Percentiles rank a stretch among this genome's conserved stretches.
Conservation (phyloP, 2,888 invertebrate species). For the Ophion costatus region DNA sequence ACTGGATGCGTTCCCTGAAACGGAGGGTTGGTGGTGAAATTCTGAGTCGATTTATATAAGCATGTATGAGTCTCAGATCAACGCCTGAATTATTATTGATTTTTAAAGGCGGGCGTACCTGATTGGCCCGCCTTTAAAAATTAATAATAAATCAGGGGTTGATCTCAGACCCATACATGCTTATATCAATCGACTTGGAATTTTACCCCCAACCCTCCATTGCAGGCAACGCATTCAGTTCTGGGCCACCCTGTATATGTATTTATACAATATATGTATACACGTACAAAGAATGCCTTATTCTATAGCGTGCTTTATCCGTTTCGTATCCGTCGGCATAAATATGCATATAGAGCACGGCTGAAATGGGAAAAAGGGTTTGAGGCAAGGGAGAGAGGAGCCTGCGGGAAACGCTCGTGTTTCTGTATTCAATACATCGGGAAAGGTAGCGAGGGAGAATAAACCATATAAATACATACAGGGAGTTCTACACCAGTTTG, state of each 20-base stretch:
- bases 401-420: slow-evolving; percentile 33
- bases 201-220: too few relatives aligned
- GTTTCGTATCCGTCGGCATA: slow-evolving; percentile 19
- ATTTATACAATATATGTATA: slow-evolving; percentile 21
- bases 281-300: slow-evolving; percentile 21
- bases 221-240: too few relatives aligned
- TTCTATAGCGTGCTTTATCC: slow-evolving; percentile 31
- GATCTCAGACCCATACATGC: too few relatives aligned
- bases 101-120: too few relatives aligned
- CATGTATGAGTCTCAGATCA: too few relatives aligned
- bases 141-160: too few relatives aligned
- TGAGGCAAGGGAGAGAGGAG: slow-evolving; percentile 12
- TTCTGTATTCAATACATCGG: slow-evolving; percentile 54
- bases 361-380: slow-evolving; percentile 24
- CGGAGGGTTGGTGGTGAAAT: too few relatives aligned
- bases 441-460: slow-evolving; percentile 19
- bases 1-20: too few relatives aligned
- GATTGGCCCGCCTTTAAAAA: too few relatives aligned
- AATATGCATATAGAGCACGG: slow-evolving; percentile 26
- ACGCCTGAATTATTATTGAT: too few relatives aligned
- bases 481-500: not conserved
- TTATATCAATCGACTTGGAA: too few relatives aligned
- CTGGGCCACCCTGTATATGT: not conserved
- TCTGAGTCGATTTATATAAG: too few relatives aligned
- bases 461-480: slow-evolving; percentile 39